Percentiles rank a stretch among this genome's conserved stretches.
Conservation (phyloP, 2,888 invertebrate genomes). For the Aelia acuminata region DNA sequence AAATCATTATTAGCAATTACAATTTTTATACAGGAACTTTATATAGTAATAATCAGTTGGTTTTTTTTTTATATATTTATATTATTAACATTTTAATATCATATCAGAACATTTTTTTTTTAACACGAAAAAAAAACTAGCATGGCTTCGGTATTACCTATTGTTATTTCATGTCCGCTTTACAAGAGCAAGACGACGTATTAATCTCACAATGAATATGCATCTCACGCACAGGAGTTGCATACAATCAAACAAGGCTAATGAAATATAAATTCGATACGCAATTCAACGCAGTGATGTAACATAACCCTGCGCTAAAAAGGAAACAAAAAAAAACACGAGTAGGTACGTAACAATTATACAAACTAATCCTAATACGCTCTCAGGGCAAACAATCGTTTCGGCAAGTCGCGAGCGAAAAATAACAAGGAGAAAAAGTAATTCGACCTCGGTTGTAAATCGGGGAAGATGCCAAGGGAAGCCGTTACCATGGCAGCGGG, state of each 20-base stretch:
- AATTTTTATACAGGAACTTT: no score
- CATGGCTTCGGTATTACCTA: not conserved
- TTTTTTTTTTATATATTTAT: no score
- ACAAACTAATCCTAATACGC: not conserved
- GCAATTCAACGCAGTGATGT: not conserved
- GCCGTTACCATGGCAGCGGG: slow-evolving; percentile 41
- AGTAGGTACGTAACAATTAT: not conserved
- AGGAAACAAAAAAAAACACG: not conserved
- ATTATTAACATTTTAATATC: no score
- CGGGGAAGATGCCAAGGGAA: slow-evolving; percentile 16
- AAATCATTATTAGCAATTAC: no score
- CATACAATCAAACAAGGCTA: slow-evolving; percentile 22
- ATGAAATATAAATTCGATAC: not conserved
- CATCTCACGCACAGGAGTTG: not conserved
- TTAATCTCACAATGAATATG: not conserved
- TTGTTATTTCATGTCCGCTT: not conserved
- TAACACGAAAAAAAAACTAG: no score
- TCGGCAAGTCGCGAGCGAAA: not conserved
- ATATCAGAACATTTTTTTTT: no score
- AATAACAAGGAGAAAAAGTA: not conserved
- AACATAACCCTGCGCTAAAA: slow-evolving; percentile 6
- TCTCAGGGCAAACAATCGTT: not conserved
- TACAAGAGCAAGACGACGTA: not conserved
- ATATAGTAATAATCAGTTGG: no score
- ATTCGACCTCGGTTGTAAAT: slow-evolving; percentile 22